A percentile compares a stretch with the other conserved stretches of the same genome.
Conservation (phyloP, 2,113 vertebrate species). For the Oncorhynchus kisutch region DNA sequence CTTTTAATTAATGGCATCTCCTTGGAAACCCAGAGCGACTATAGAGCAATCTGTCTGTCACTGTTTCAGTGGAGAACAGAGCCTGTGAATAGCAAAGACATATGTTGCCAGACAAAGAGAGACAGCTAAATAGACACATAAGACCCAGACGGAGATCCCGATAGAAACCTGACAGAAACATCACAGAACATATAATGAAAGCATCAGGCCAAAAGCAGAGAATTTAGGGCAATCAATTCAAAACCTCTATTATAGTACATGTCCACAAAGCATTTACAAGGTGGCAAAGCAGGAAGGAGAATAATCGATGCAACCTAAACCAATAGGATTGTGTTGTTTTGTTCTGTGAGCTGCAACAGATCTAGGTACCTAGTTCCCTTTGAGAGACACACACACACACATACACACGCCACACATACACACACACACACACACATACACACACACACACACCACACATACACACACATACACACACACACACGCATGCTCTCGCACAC, state of each 20-base stretch:
- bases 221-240: slow-evolving; percentile 30
- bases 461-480: too few relatives aligned
- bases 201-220: slow-evolving; percentile 9
- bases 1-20: slow-evolving; percentile 65
- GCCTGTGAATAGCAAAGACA: neutral
- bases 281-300: neutral
- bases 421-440: neutral
- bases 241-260: slow-evolving; percentile 17
- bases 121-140: neutral
- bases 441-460: neutral
- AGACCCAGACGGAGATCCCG: neutral
- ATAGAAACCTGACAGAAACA: too few relatives aligned
- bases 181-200: neutral
- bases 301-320: slow-evolving; percentile 28
- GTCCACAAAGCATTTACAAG: slow-evolving; percentile 19
- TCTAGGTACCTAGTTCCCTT: neutral
- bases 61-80: neutral
- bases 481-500: too few relatives aligned
- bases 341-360: neutral
- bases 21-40: slow-evolving; percentile 65
- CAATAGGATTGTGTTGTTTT: neutral
- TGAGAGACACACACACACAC: neutral
- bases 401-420: neutral
- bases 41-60: slow-evolving; percentile 45
- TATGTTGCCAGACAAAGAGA: neutral